phyloP scores from a whole-genome alignment of 1,140 invertebrate species.

The Drosophila tani region DNA sequence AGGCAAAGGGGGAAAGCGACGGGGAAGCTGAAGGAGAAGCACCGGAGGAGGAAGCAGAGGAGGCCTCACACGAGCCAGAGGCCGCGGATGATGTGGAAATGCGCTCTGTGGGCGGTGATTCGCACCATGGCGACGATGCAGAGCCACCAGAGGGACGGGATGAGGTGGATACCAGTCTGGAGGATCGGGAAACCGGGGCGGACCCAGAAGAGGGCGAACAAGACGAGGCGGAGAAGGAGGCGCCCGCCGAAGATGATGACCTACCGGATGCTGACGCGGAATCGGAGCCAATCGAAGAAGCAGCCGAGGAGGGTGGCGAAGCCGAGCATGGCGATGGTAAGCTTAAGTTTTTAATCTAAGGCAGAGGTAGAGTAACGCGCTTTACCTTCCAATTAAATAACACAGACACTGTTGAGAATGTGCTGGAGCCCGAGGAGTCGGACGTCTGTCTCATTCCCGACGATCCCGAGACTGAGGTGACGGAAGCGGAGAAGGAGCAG shows the following conservation, averaged over 20 bases:
- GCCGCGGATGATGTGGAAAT: slow-evolving; percentile 64
- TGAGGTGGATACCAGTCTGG: slow-evolving; percentile 61
- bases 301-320: slow-evolving; percentile 48
- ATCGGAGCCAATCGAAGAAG: slow-evolving; percentile 46
- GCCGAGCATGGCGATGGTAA: slow-evolving; percentile 74
- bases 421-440: slow-evolving; percentile 79
- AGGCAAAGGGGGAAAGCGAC: slow-evolving; percentile 35
- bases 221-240: slow-evolving; percentile 48
- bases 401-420: slow-evolving; percentile 78
- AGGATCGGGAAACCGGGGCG: slow-evolving; percentile 41
- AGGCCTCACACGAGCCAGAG: slow-evolving; percentile 7
- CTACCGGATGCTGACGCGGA: slow-evolving; percentile 48
- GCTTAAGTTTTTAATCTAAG: not conserved
- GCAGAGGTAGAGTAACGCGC: no score
- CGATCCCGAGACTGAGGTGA: slow-evolving; percentile 87
- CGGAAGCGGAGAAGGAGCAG: slow-evolving; percentile 87
- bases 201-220: slow-evolving; percentile 32
- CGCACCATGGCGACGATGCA: slow-evolving; percentile 38
- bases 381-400: not conserved
- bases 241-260: slow-evolving; percentile 33
- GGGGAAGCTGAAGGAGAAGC: slow-evolving; percentile 31
- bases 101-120: slow-evolving; percentile 63
- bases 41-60: slow-evolving; percentile 24
- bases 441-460: slow-evolving; percentile 83
- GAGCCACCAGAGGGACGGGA: slow-evolving; percentile 55